A percentile compares a stretch with the other conserved stretches of the same genome.
phyloP scores from a whole-genome alignment of 2,888 invertebrate species.

The Acrocera orbiculus region DNA sequence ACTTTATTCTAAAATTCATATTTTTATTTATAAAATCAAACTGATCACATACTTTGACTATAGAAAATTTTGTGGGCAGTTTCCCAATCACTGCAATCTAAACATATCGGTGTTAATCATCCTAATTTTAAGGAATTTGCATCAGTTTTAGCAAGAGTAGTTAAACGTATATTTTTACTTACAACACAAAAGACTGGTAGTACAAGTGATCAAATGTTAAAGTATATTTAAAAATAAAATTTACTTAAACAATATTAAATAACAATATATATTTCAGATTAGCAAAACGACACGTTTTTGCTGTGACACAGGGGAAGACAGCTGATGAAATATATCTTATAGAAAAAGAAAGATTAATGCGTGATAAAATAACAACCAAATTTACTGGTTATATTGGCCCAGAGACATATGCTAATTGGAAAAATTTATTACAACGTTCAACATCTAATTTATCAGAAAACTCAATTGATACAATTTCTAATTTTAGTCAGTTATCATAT shows the following conservation, averaged over 20 bases:
- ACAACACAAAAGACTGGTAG: constrained; percentile 45
- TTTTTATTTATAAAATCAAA: too few relatives aligned
- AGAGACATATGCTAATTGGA: constrained; percentile 25
- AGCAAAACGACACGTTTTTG: constrained; percentile 44
- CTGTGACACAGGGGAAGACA: constrained; percentile 44
- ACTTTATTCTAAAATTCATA: too few relatives aligned
- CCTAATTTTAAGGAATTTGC: constrained; percentile 55
- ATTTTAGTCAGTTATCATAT: constrained; percentile 16
- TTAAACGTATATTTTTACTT: constrained; percentile 44
- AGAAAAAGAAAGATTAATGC: constrained; percentile 20
- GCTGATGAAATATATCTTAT: constrained; percentile 40
- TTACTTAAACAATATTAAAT: too few relatives aligned
- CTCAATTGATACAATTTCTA: constrained; percentile 20
- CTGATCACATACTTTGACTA: too few relatives aligned
- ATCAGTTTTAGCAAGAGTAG: constrained; percentile 45
- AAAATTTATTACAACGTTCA: constrained; percentile 10
- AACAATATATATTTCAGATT: constrained; percentile 34
- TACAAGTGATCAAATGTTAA: constrained; percentile 60
- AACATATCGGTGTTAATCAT: constrained; percentile 47
- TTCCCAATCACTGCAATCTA: constrained; percentile 51
- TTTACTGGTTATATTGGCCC: constrained; percentile 25
- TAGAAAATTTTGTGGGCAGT: constrained; percentile 68
- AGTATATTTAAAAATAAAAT: constrained; percentile 30
- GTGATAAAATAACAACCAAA: constrained; percentile 19
- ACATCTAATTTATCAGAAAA: constrained; percentile 18